Percentiles rank a stretch among this genome's conserved stretches.
Conservation (phyloP, 2,113 vertebrate genomes). For the Rissa tridactyla region DNA sequence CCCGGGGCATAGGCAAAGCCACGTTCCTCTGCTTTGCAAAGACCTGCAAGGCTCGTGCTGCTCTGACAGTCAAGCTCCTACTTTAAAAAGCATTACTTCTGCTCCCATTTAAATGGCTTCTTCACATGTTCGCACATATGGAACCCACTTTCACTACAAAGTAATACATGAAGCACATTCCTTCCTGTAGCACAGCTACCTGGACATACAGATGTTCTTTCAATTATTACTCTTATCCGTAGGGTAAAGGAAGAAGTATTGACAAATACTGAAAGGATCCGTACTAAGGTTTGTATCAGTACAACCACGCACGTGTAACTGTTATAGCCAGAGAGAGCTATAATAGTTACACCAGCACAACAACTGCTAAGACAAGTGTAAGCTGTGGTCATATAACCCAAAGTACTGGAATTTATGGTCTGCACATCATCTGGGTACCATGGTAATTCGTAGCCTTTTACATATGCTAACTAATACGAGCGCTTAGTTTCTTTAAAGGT, state of each 20-base stretch:
- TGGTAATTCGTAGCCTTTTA: neutral
- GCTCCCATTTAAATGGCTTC: neutral
- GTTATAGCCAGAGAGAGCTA: accelerated
- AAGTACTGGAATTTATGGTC: neutral
- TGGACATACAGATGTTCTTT: neutral
- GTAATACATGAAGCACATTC: neutral
- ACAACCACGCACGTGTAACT: neutral
- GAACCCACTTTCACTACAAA: neutral
- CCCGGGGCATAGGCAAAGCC: neutral
- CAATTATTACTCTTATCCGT: neutral
- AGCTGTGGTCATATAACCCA: neutral
- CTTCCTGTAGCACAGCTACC: neutral
- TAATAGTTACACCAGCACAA: neutral
- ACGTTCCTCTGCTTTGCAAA: neutral
- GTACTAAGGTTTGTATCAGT: neutral
- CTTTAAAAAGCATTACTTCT: neutral
- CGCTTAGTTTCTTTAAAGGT: neutral
- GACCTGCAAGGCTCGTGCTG: neutral
- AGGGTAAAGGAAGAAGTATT: neutral
- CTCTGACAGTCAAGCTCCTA: neutral
- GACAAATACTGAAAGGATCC: neutral
- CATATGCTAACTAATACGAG: neutral
- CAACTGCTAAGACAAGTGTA: neutral
- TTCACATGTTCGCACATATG: neutral
- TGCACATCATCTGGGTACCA: neutral